These are phyloP conservation scores for Tetrapedia diversipes DNA, from an alignment of 2,888 invertebrate genomes.

Conservation along the genomic window DNA sequence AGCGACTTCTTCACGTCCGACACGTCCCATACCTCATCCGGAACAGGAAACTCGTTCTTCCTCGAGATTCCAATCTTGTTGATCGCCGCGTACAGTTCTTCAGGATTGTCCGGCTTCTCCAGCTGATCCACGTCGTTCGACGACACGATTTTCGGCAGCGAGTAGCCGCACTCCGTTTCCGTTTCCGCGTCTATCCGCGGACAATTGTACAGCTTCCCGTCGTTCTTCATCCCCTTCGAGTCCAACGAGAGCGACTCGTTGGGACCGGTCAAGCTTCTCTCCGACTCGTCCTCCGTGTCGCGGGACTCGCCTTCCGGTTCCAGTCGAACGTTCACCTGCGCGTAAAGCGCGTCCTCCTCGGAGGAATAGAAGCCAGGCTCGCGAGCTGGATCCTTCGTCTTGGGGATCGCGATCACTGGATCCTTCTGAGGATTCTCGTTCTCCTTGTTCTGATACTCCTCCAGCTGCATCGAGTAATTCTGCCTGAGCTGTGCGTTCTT, in stretches of 20 bases:
- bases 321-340: conserved; percentile 77
- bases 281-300: conserved; percentile 80
- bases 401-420: conserved; percentile 30
- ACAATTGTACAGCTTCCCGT: conserved; percentile 64
- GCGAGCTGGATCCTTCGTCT: conserved; percentile 55
- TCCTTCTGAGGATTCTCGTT: conserved; percentile 86
- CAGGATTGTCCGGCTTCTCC: conserved; percentile 83
- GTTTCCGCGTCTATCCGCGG: conserved; percentile 53
- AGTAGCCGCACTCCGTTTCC: conserved; percentile 74
- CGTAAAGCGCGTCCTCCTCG: conserved; percentile 78
- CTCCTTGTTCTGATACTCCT: conserved; percentile 88
- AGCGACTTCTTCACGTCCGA: conserved; percentile 71
- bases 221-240: conserved; percentile 57
- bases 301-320: conserved; percentile 80
- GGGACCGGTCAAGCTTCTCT: conserved; percentile 66
- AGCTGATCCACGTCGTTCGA: conserved; percentile 69
- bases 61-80: conserved; percentile 76
- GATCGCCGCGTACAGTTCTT: conserved; percentile 83
- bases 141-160: conserved; percentile 74
- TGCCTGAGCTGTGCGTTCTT: conserved; percentile 61
- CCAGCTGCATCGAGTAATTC: conserved; percentile 82
- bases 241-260: conserved; percentile 60
- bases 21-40: conserved; percentile 79
- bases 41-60: conserved; percentile 74
- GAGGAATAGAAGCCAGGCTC: conserved; percentile 74